Evolutionary conservation across 2,797 vertebrate genomes (phyloP).

Genomic region (Melanotaenia maccullochi): DNA sequence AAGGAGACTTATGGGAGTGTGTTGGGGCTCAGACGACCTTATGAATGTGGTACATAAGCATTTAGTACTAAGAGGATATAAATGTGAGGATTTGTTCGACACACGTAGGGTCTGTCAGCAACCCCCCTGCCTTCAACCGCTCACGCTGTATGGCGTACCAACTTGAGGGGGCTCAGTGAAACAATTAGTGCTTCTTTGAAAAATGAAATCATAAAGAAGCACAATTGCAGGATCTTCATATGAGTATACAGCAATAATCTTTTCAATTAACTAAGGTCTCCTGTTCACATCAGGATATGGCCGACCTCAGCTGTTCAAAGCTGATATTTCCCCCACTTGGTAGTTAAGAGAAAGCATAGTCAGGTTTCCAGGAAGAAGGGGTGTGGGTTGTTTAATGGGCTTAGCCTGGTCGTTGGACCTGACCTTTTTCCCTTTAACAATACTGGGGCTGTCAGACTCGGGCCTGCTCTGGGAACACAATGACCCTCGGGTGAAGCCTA

Average conservation of each 20-base stretch:
- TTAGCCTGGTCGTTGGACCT: conserved; percentile 89
- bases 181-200: conserved; percentile 62
- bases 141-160: conserved; percentile 22
- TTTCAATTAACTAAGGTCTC: conserved; percentile 73
- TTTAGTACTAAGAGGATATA: conserved; percentile 75
- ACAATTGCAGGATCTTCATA: conserved; percentile 57
- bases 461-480: conserved; percentile 91
- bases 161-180: conserved; percentile 52
- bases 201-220: conserved; percentile 51
- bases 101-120: conserved; percentile 69
- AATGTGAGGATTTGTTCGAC: conserved; percentile 76
- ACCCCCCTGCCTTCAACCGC: conserved; percentile 44
- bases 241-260: conserved; percentile 64
- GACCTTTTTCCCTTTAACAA: conserved; percentile 94
- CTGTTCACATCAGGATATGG: conserved; percentile 71
- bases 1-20: conserved; percentile 83
- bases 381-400: conserved; percentile 80
- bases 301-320: conserved; percentile 72
- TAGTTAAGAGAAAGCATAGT: conserved; percentile 77
- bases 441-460: conserved; percentile 81
- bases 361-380: conserved; percentile 76
- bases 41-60: conserved; percentile 79
- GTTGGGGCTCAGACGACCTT: conserved; percentile 77
- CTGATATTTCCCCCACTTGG: conserved; percentile 58
- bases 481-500: conserved; percentile 93